Evolutionary conservation across 2,888 invertebrate genomes (phyloP).

Genomic region (Scelioninae gen. 2): DNA sequence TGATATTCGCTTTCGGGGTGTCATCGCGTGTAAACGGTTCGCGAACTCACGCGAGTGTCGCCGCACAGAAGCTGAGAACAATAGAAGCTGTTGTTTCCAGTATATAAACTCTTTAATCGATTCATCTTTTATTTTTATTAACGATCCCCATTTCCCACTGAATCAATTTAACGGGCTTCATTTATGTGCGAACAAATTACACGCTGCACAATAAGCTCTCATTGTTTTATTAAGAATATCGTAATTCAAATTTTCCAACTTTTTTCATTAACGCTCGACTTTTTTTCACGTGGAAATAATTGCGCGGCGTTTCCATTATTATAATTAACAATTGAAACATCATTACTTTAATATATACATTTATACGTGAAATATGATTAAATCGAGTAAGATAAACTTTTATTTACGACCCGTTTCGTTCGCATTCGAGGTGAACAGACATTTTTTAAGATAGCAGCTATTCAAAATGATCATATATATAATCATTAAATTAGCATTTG

Average conservation of each 20-base stretch:
- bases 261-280: slow-evolving; percentile 3
- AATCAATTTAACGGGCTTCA: slow-evolving; percentile 43
- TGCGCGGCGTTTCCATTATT: slow-evolving; percentile 3
- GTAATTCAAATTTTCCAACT: neutral
- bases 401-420: no score
- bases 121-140: slow-evolving; percentile 49
- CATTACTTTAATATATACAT: no score
- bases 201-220: slow-evolving; percentile 10
- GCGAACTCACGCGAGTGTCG: slow-evolving; percentile 52
- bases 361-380: no score
- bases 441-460: no score
- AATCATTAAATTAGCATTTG: no score
- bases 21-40: slow-evolving; percentile 60
- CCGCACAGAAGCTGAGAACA: slow-evolving; percentile 49
- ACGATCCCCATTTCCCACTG: slow-evolving; percentile 24
- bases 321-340: slow-evolving; percentile 6
- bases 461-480: no score
- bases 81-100: slow-evolving; percentile 53
- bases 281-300: no score
- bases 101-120: slow-evolving; percentile 54
- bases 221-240: slow-evolving; percentile 24
- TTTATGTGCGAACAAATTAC: slow-evolving; percentile 28
- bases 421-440: no score
- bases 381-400: no score
- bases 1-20: slow-evolving; percentile 61